Evolutionary conservation across 2,888 invertebrate genomes (phyloP).

Genomic region (Xanthostigma xanthostigma): DNA sequence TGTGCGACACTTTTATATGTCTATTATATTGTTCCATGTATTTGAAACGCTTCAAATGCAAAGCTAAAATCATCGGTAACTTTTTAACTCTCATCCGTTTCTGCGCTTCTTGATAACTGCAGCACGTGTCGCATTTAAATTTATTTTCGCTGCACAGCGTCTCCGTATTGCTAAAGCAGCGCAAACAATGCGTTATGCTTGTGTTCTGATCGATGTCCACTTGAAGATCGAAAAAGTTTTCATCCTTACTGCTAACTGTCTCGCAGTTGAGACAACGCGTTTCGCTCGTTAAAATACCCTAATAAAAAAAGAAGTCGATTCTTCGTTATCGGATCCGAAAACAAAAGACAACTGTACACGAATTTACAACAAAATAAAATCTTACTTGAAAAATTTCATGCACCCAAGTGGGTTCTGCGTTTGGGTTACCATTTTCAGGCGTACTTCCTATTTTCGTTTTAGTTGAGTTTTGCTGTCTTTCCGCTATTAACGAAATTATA

Average conservation of each 20-base stretch:
- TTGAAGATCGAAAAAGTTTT: conserved; percentile 97
- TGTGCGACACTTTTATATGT: conserved; percentile 96
- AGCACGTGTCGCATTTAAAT: conserved; percentile 98
- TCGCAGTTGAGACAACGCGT: conserved; percentile 98
- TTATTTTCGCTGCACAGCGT: conserved; percentile 98
- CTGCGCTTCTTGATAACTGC: conserved; percentile 98
- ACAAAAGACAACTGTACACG: no score
- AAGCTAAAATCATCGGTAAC: conserved; percentile 89
- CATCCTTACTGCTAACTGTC: conserved; percentile 98
- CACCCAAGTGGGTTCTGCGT: conserved; percentile 91
- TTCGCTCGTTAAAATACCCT: conserved; percentile 95
- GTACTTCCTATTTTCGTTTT: conserved; percentile 38
- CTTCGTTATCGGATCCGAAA: not conserved
- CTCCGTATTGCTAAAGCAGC: conserved; percentile 97
- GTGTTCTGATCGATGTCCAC: conserved; percentile 99
- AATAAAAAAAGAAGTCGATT: conserved; percentile 10
- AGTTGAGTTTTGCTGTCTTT: conserved; percentile 56
- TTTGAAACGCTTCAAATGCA: conserved; percentile 94
- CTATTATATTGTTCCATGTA: conserved; percentile 98
- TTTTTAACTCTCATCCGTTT: conserved; percentile 98
- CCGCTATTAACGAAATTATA: conserved; percentile 35
- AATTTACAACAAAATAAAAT: no score
- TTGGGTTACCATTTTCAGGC: conserved; percentile 38
- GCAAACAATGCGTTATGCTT: conserved; percentile 94
- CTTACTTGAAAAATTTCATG: conserved; percentile 91